Base-by-base conservation (phyloP, 1,140 invertebrate species). In the Adelges cooleyi region DNA sequence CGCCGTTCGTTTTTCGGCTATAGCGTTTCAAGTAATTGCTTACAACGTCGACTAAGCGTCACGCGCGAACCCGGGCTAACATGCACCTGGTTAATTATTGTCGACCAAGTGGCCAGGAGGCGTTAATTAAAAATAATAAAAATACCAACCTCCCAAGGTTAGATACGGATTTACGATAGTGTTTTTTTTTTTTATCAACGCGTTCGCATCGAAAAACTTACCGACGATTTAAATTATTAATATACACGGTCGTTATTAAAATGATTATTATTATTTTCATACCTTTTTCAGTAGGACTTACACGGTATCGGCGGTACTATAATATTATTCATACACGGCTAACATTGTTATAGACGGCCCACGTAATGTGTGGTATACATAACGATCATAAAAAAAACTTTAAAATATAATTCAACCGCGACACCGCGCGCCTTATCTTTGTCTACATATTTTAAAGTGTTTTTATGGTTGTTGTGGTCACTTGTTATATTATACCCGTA, bases 81-180 rank as follows among this genome's bases (percentile, higher is more conserved):
- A 59, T 40, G 54, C 38, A 46, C 54, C 40, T 11, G 23, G 42
- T 46, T 62, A 59, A 59, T 46, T 44, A 59, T 25, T 59, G 13
- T 11, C 1, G 20, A 13, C 11, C 3, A 18, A 46, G 20, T 48
- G 25, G n/a, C 25, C 17, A 18, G n/a, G 56, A n/a, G n/a, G 22
- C 56, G 56, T 48, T 62, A 46, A 62, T 62, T 48, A 59, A 59
- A 59, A 59, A 36, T 27, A 11, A n/a, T n/a, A n/a, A n/a, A 49
- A 54, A 10, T 33, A 38, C 52, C 20, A 20, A 38, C n/a, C 22
- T 27, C 44, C 27, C 56, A 62, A 62, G 42, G 56, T 18, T 42
- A 46, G 56, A 46, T 62, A 46, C 23, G 38, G 17, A 46, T 62
- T 62, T 22, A 38, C 33, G n/a, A 59, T 13, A 22, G 27, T 56